Evolutionary conservation across 1,140 invertebrate genomes (phyloP).

Genomic region (Carposina sasakii): DNA sequence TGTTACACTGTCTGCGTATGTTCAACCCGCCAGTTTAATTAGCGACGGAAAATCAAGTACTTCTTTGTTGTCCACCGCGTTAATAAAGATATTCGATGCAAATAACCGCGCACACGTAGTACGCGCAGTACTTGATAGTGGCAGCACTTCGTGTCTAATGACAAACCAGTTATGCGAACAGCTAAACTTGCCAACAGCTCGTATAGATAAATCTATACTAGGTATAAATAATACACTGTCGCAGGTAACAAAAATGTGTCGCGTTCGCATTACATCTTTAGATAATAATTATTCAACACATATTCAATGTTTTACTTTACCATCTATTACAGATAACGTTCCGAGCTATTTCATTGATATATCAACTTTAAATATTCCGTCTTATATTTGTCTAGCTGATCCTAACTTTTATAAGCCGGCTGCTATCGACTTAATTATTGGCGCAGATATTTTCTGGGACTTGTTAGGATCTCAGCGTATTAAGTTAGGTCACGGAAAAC

Average conservation of each 20-base stretch:
- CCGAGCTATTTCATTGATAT: slow-evolving; percentile 1
- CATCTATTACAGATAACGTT: neutral
- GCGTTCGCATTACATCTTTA: neutral
- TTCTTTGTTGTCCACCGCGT: slow-evolving; percentile 8
- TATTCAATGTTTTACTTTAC: slow-evolving; percentile 4
- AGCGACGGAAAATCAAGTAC: neutral
- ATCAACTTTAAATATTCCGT: neutral
- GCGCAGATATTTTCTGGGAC: slow-evolving; percentile 10
- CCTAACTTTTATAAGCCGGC: slow-evolving; percentile 4
- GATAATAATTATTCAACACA: neutral
- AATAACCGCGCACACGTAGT: neutral
- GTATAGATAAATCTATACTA: neutral
- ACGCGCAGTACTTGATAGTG: slow-evolving; percentile 5
- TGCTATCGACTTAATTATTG: slow-evolving; percentile 4
- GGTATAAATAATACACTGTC: slow-evolving; percentile 2
- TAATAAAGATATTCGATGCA: slow-evolving; percentile 1
- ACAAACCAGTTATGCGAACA: neutral
- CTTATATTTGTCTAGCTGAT: slow-evolving; percentile 3
- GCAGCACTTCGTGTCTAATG: slow-evolving; percentile 3
- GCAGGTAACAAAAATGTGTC: neutral
- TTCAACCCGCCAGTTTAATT: neutral
- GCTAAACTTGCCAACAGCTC: neutral
- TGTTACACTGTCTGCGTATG: neutral
- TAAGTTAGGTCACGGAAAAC: slow-evolving; percentile 3
- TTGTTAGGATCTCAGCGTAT: slow-evolving; percentile 1